Base-by-base conservation (phyloP, 1,140 invertebrate species). In the Chymomyza costata region DNA sequence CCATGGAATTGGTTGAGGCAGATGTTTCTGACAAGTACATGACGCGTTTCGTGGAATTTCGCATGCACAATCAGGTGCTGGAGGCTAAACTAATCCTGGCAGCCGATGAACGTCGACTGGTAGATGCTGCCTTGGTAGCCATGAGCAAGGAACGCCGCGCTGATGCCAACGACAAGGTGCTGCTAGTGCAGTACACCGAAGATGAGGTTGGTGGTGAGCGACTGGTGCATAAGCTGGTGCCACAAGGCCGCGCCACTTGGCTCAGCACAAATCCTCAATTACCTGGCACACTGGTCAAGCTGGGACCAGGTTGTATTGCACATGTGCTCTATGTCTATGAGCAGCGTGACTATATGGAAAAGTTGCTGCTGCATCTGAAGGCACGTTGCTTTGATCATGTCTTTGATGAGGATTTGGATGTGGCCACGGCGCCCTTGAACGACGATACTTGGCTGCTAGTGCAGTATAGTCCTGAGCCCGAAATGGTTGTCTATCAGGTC, bases 41-140 rank as follows among this genome's bases (percentile, higher is more conserved):
- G 54, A 57, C 69, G 5, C 68, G 80, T 2, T 57, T 74, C 10
- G 73, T 83, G 0, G 40, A 68, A 16, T 83, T 83, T 16, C 62
- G 73, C 0, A 37, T 60, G 3, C 74, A 83, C 15, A 58, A 66
- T 11, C 44, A 40, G n/a, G 45, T 48, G 11, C 3, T 80, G 10
- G 71, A 83, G 57, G 80, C 73, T 2, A 81, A 70, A 10, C 48
- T 83, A 3, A 70, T 81, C 1, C 18, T 83, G n/a, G 80, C 80
- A 0, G 65, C 80, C 38, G 80, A 83, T 35, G 80, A 83, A 6
- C 60, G 71, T 1, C 51, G 31, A 2, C 37, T 74, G 6, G 65
- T 83, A 3, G 80, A 83, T 16, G 59, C 74, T 1, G 73, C 73
- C 1, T 14, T 80, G 2, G 5, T 58, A 0, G 18, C 68, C 3